Conservation (phyloP, 2,113 vertebrate genomes). For the Trachemys scripta region DNA sequence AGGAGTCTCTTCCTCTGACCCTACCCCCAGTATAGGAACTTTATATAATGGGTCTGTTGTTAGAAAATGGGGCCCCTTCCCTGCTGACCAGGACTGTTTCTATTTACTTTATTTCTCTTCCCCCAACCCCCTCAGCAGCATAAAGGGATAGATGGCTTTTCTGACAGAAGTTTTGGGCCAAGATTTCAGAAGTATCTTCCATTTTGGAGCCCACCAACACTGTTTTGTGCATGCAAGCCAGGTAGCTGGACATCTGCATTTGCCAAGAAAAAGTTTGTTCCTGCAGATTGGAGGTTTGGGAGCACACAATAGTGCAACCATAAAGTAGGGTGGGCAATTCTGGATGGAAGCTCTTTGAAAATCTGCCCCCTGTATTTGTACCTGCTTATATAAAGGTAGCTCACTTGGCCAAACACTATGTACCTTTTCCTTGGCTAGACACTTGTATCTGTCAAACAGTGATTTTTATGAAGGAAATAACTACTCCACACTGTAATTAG, state of each 20-base stretch:
- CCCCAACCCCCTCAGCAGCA: fast-evolving
- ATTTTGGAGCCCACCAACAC: neutral
- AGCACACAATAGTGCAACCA: neutral
- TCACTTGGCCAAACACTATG: neutral
- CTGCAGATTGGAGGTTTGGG: neutral
- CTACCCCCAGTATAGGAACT: neutral
- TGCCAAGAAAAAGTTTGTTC: neutral
- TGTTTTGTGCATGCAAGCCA: neutral
- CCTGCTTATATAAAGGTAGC: neutral
- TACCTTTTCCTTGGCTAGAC: neutral
- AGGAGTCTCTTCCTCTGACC: neutral
- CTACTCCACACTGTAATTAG: constrained; percentile 20
- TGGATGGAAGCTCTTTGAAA: neutral
- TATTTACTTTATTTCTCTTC: neutral
- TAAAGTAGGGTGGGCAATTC: neutral
- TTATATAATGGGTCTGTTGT: neutral
- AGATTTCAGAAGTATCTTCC: neutral
- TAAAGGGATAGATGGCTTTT: neutral
- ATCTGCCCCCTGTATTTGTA: neutral
- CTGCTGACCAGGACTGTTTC: neutral
- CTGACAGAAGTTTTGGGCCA: neutral
- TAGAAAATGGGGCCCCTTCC: neutral
- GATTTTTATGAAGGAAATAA: neutral
- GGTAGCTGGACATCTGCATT: neutral
- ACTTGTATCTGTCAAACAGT: neutral